Evolutionary conservation across 1,140 invertebrate species (phyloP), one percentile per base, ranked within the genome.

Genomic region (Sarcophaga peregrina): DNA sequence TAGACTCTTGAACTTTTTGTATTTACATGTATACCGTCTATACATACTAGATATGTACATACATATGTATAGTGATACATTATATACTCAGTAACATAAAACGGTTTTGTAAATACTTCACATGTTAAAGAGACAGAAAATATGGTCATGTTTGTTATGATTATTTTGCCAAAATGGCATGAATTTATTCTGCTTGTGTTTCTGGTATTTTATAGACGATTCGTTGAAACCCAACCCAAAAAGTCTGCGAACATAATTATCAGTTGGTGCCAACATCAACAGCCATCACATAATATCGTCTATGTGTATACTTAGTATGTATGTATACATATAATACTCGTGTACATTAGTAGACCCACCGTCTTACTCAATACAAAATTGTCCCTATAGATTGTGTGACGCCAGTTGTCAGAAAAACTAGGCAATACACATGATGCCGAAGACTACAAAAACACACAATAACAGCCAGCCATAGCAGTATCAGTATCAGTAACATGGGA

Each of bases 71-170:
- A 3, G 52, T 15, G n/a, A 0, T 11, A n/a, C 15, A 58, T 58
- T 37, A 37, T 37, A 37, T 37, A 37, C 25, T 37, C 25, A 37
- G 25, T 37, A 37, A 37, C 25, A 37, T 37, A 37, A 2, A 37
- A 37, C 4, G 1, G 25, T 37, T 37, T 7, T 58, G n/a, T 58
- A 58, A 58, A 58, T n/a, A 58, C n/a, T n/a, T 58, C 15, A 58
- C n/a, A n/a, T 58, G n/a, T 13, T 58, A n/a, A 7, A n/a, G 15
- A 58, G 0, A 58, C n/a, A 20, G 20, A 25, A 20, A 68, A 68
- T 20, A 68, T 68, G 62, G 62, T 68, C 62, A 68, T 68, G 62
- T 68, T 37, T 68, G 62, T 68, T 68, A 68, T 68, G 62, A 68
- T 68, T 68, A 68, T 68, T n/a, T 68, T 68, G 62, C 62, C 62